phyloP scores from a whole-genome alignment of 2,888 invertebrate species.

The Lepidonotus clava region DNA sequence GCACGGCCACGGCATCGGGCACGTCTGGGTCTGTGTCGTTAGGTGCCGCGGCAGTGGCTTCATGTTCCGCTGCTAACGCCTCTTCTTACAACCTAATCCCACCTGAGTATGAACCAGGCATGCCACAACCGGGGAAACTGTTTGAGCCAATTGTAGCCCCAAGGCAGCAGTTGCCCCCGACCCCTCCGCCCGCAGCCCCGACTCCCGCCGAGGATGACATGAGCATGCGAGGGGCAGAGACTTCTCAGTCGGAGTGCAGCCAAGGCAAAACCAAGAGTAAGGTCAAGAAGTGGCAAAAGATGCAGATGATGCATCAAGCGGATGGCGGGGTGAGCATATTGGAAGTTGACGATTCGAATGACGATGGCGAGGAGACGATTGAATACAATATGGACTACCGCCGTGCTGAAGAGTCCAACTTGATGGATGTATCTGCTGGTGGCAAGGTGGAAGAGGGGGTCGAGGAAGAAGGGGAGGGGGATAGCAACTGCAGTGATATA shows the following conservation, averaged over 20 bases:
- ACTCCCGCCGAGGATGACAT: constrained; percentile 1
- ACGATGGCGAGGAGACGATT: constrained; percentile 65
- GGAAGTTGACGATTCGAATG: constrained; percentile 66
- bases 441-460: neutral
- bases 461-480: no score
- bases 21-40: no score
- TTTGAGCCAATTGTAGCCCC: no score
- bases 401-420: constrained; percentile 41
- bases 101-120: no score
- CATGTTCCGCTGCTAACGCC: no score
- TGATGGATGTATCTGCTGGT: neutral
- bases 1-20: no score
- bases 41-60: no score
- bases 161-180: neutral
- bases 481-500: no score
- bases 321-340: constrained; percentile 65
- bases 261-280: constrained; percentile 39
- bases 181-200: neutral
- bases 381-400: constrained; percentile 58
- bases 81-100: no score
- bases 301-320: constrained; percentile 68
- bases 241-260: constrained; percentile 55
- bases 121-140: no score
- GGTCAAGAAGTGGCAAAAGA: constrained; percentile 40
- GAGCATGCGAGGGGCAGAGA: constrained; percentile 29